Evolutionary conservation across 2,797 vertebrate genomes (phyloP).

Genomic region (Ibycter americanus): DNA sequence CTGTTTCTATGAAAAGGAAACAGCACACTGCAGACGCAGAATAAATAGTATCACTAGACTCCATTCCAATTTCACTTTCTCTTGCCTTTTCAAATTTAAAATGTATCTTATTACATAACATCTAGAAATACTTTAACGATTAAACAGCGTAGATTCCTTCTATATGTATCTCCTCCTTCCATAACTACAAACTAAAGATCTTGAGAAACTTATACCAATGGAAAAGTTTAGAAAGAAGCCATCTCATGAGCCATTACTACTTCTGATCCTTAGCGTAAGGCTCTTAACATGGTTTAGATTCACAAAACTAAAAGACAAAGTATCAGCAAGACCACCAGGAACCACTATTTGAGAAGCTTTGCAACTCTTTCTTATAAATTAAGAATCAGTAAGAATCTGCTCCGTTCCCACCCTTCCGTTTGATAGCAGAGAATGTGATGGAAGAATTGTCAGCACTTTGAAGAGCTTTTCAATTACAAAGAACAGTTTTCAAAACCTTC

Average conservation of each 20-base stretch:
- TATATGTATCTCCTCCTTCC: not conserved
- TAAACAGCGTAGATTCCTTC: not conserved
- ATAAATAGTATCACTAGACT: not conserved
- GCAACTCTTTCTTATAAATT: not conserved
- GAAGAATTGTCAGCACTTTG: not conserved
- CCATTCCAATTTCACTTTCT: not conserved
- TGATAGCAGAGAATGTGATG: not conserved
- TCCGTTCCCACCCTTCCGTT: not conserved
- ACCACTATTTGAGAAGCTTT: not conserved
- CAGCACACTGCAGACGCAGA: not conserved
- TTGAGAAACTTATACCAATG: not conserved
- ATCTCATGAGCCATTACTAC: not conserved
- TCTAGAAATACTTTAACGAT: not conserved
- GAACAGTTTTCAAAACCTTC: not conserved
- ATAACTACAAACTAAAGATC: not conserved
- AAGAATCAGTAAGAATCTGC: not conserved
- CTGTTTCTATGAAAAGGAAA: conserved; percentile 29
- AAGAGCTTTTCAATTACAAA: not conserved
- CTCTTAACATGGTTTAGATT: not conserved
- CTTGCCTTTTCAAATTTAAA: not conserved
- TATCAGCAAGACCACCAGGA: not conserved
- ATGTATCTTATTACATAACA: not conserved
- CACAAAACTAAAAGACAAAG: not conserved
- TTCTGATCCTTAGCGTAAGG: not conserved
- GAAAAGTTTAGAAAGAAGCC: not conserved